Evolutionary conservation across 1,140 invertebrate genomes (phyloP), one percentile per base, ranked within the genome.

Genomic region (Tyrophagus putrescentiae): DNA sequence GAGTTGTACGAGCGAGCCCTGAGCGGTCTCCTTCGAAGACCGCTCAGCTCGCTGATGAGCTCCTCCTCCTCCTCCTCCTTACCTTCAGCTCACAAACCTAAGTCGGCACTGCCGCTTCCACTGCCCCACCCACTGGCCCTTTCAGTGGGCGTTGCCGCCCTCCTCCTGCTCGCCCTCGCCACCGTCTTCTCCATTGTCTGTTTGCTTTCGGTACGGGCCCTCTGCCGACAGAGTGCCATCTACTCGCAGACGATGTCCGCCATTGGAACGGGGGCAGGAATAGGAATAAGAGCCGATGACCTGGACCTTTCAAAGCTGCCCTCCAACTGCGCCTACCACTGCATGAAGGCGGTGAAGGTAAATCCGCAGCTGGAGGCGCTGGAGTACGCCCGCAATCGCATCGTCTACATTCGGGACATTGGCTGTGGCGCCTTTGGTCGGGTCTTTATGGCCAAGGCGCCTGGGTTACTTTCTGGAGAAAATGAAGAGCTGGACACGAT

Each of bases 381-480:
- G 16, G 91, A 97, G 71, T 96, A 92, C 75, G 90, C 91, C 0
- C 78, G 92, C 48, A 95, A 95, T 69, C 87, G 95, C 69, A 93
- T 97, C 34, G 89, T 95, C 63, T 96, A 94, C 66, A 83, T 95
- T 41, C 76, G 84, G 62, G 91, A 95, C 68, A 76, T 96, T 58
- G 91, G 91, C 0, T 90, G 95, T 69, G 91, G 92, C 32, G 92
- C 92, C 32, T 96, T 95, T 75, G 92, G 92, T 0, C 77, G 90
- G 66, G 91, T 97, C 0, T 96, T 96, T 70, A 86, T 77, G 68
- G 75, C 76, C 62, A 63, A 44, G 29, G 39, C 57, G 50, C 41
- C 41, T 21, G 28, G 60, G 50, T 39, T 63, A 11, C 23, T 34
- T 25, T 16, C 13, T 18, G 44, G 28, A 23, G 44, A 48, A 7